Evolutionary conservation across 2,113 vertebrate genomes (phyloP).

Genomic region (Aramus guarauna): DNA sequence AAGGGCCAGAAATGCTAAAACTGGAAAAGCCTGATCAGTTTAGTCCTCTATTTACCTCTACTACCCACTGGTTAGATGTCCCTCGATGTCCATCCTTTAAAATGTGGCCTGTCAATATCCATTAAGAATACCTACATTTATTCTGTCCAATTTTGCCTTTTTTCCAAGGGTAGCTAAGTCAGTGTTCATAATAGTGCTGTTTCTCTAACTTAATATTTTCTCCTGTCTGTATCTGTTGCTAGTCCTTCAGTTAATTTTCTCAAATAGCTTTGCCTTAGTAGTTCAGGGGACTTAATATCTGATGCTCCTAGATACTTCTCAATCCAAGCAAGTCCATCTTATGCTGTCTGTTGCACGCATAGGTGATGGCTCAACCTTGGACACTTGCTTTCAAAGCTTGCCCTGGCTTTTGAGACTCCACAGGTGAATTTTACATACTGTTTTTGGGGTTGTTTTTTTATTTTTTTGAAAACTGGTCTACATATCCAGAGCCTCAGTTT

Average conservation of each 20-base stretch:
- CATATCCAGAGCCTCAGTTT: background rate
- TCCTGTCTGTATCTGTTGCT: background rate
- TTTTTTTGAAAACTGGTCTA: background rate
- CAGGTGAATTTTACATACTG: background rate
- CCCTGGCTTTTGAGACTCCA: background rate
- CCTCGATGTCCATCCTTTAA: background rate
- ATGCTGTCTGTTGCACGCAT: rapidly evolving
- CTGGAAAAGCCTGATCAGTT: background rate
- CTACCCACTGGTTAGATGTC: background rate
- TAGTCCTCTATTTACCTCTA: background rate
- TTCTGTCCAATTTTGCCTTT: background rate
- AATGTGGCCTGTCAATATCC: background rate
- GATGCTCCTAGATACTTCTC: background rate
- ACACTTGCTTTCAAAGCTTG: background rate
- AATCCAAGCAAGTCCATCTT: background rate
- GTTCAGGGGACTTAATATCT: background rate
- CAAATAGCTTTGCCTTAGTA: background rate
- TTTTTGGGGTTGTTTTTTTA: too few relatives aligned
- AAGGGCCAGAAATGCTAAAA: background rate
- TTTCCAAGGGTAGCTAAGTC: background rate
- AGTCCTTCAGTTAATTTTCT: background rate
- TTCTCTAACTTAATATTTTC: background rate
- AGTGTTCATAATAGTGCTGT: background rate
- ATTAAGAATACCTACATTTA: background rate
- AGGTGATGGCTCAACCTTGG: background rate